A percentile compares a stretch with the other conserved stretches of the same genome.
Evolutionary conservation across 2,113 vertebrate genomes (phyloP).

Genomic region (Camelus dromedarius): DNA sequence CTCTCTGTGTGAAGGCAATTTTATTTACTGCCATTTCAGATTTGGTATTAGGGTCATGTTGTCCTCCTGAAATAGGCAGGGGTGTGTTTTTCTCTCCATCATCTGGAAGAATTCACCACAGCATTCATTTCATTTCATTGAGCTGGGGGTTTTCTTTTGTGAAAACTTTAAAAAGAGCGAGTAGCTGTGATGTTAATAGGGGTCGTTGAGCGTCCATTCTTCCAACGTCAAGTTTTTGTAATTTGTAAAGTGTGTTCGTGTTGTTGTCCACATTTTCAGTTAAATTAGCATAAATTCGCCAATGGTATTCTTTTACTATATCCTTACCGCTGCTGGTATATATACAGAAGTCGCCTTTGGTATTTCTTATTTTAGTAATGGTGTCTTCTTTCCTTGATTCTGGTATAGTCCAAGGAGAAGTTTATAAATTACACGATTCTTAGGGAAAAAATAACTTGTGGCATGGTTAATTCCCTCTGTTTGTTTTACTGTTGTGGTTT

Average conservation of each 20-base stretch:
- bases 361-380: neutral
- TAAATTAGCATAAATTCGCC: neutral
- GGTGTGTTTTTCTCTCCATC: neutral
- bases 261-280: neutral
- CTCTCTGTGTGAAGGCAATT: neutral
- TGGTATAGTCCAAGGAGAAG: neutral
- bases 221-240: neutral
- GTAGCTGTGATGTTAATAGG: neutral
- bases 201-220: neutral
- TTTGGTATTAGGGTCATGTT: neutral
- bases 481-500: neutral
- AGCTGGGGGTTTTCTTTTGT: neutral
- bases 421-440: neutral
- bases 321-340: accelerated
- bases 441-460: neutral
- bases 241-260: neutral
- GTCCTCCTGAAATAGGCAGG: neutral
- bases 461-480: neutral
- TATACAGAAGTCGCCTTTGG: neutral
- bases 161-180: neutral
- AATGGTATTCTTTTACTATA: neutral
- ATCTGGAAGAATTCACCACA: neutral
- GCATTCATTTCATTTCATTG: neutral
- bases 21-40: neutral
- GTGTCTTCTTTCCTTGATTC: neutral